Evolutionary conservation across 2,888 invertebrate species (phyloP), one percentile per base, ranked within the genome.

Genomic region (Minunthozetes semirufus): DNA sequence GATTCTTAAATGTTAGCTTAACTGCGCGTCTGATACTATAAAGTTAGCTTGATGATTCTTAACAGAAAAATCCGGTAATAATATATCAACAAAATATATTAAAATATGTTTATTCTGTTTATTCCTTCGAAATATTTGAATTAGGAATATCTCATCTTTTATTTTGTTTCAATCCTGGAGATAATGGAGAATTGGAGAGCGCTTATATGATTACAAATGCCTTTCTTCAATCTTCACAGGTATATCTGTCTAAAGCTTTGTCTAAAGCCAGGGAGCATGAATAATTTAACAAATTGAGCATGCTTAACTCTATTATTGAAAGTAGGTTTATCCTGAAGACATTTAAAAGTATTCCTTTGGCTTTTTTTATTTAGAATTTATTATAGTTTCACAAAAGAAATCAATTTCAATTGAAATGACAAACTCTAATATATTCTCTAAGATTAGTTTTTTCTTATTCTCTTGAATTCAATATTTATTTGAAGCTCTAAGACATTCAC

Each of bases 101-200:
- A n/a, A 53, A 19, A n/a, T 19, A 19, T 53, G 22, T 53, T 53
- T 19, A 42, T 42, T 42, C 13, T 11, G 19, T 19, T 42, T 42
- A 63, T 72, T 80, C 87, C 25, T 81, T 5, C 5, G 4, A 4
- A 50, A n/a, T 19, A n/a, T 6, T 50, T 50, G 19, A 5, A n/a
- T 59, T 86, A 25, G 87, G 87, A 17, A 82, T 86, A 74, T 86
- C 86, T 1, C 86, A 86, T 79, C 80, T 87, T 48, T 80, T 86
- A 5, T 84, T 86, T 76, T 82, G 86, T 76, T 82, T 83, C 76
- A 85, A 85, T 77, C 85, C 85, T 0, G 74, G 78, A 63, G 81
- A 82, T 50, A 80, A 81, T 9, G 80, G 81, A 0, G 78, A 79
- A 0, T 77, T 82, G 6, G 82, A 83, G 77, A 80, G 80, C 9